A percentile compares a stretch with the other conserved stretches of the same genome.
These are phyloP conservation scores for Myiozetetes cayanensis DNA, from an alignment of 2,113 vertebrate genomes.

Conservation along the genomic window DNA sequence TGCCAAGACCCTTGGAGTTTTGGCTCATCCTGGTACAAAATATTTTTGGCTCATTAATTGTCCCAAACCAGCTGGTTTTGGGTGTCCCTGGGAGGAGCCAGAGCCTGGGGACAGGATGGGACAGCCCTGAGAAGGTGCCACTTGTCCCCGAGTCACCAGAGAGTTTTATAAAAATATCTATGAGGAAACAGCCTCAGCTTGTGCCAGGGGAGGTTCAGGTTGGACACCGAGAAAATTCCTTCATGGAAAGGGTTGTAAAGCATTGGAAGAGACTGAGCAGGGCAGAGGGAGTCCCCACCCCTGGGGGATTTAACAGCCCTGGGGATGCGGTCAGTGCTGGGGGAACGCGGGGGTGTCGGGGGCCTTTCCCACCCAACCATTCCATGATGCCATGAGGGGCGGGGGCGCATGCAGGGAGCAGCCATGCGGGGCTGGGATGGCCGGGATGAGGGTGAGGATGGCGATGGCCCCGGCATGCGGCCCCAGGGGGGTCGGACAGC, in stretches of 20 bases:
- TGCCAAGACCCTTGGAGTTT: background rate
- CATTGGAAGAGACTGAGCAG: background rate
- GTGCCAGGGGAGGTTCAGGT: background rate
- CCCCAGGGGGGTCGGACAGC: conserved; percentile 24
- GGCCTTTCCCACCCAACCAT: background rate
- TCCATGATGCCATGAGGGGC: accelerated
- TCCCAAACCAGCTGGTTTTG: background rate
- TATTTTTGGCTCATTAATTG: background rate
- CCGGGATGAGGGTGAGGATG: background rate
- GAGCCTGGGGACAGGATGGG: background rate
- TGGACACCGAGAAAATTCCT: background rate
- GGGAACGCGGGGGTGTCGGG: background rate
- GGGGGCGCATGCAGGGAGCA: background rate
- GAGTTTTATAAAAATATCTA: background rate
- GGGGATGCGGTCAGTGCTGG: accelerated
- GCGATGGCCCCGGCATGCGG: conserved; percentile 1
- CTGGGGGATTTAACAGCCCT: background rate
- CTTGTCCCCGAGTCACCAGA: accelerated
- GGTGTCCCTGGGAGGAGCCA: background rate
- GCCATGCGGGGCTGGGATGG: conserved; percentile 3
- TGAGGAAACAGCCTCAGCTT: background rate
- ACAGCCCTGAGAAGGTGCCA: background rate
- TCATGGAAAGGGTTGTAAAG: background rate
- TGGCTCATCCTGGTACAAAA: background rate
- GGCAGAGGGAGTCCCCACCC: background rate